Conservation (phyloP, 2,888 invertebrate species). For the Hermaeophaga mercurialis region DNA sequence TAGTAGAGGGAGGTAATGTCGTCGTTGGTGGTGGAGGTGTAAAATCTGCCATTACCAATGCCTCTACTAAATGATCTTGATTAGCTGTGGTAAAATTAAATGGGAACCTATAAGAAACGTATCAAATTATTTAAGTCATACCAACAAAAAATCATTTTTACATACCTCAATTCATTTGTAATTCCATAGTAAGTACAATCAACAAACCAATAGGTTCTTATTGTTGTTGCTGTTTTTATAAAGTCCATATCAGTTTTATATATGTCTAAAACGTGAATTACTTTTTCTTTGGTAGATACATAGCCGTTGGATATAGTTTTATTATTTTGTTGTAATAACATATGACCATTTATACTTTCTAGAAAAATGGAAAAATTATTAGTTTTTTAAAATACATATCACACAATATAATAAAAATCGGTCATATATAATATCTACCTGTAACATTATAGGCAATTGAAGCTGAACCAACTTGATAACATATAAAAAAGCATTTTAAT, state of each 20-base stretch:
- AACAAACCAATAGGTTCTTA: slow-evolving; percentile 78
- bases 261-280: slow-evolving; percentile 65
- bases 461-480: slow-evolving; percentile 56
- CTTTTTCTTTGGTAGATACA: slow-evolving; percentile 67
- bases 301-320: slow-evolving; percentile 62
- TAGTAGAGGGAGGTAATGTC: slow-evolving; percentile 51
- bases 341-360: slow-evolving; percentile 72
- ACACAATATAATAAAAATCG: neutral
- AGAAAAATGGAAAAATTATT: slow-evolving; percentile 14
- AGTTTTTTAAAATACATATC: slow-evolving; percentile 1
- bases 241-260: slow-evolving; percentile 67
- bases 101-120: slow-evolving; percentile 55
- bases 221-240: slow-evolving; percentile 62
- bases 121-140: neutral
- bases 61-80: slow-evolving; percentile 68
- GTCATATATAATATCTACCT: slow-evolving; percentile 48
- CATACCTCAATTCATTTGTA: slow-evolving; percentile 60
- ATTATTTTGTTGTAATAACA: slow-evolving; percentile 69
- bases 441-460: slow-evolving; percentile 58
- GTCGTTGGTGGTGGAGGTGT: slow-evolving; percentile 61
- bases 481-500: slow-evolving; percentile 51
- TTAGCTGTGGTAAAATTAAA: slow-evolving; percentile 69
- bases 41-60: slow-evolving; percentile 73
- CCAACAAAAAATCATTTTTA: neutral
- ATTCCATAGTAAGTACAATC: slow-evolving; percentile 74